Evolutionary conservation across 2,113 vertebrate species (phyloP), one percentile per base, ranked within the genome.

Genomic region (Oncorhynchus mykiss): DNA sequence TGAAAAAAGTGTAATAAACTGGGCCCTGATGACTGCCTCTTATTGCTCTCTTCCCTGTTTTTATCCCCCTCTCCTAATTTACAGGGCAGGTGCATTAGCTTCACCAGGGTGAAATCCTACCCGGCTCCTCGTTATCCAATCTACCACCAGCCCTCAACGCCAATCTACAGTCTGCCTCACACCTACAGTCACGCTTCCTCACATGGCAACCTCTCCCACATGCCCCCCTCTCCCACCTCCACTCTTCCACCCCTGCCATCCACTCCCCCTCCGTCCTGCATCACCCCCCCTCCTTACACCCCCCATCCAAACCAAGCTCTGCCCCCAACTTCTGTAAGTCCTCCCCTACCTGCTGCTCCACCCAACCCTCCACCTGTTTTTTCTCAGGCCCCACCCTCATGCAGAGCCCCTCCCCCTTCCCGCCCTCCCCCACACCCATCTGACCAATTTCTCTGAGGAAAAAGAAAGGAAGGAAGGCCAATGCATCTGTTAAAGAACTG

Each of bases 31-130:
- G 51, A 54, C 51, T 22, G 20, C 7, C 7, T 62, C 18, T 62
- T n/a, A 62, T 62, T n/a, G 4, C 18, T 24, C 59, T 62, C 59
- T 2, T 62, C n/a, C 16, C 4, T 69, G n/a, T 49, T 66, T 67
- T n/a, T 70, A 45, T 71, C 62, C 84, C 57, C 48, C 72, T 84
- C 70, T 86, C 57, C 71, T n/a, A 27, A 29, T 16, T 90, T 87
- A 20, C 79, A 98, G 97, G 96, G 97, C 2, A 95, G 94, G 75
- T 99, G 97, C 84, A 95, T 99, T 74, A 98, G 94, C 86, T 98
- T 98, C 87, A 97, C 94, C 62, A 89, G 95, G 16, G 94, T 93
- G 78, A 95, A 94, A 90, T 93, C 95, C 80, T 88, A 89, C 73
- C 87, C 92, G 0, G 81, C 91, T 0, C 92, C 95, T 69, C 94